These are phyloP conservation scores for Griposia aprilina DNA, from an alignment of 2,888 invertebrate genomes.

Conservation along the genomic window DNA sequence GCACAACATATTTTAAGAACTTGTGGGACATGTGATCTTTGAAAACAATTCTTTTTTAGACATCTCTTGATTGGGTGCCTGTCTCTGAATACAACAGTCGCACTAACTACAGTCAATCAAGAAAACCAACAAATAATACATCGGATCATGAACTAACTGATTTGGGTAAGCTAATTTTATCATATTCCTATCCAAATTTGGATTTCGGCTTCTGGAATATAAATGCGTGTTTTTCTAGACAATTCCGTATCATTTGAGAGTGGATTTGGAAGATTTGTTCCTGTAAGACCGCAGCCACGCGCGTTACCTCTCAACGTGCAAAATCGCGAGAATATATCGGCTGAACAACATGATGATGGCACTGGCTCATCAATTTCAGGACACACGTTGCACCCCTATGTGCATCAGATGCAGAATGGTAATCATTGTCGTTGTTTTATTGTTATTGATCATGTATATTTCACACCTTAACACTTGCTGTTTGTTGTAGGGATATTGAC, in stretches of 20 bases:
- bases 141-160: conserved; percentile 88
- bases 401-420: conserved; percentile 89
- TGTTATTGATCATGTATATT: conserved; percentile 1
- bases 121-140: conserved; percentile 87
- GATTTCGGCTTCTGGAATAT: conserved; percentile 30
- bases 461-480: background rate
- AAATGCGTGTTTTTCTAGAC: conserved; percentile 77
- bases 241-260: conserved; percentile 86
- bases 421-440: conserved; percentile 37
- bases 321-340: conserved; percentile 82
- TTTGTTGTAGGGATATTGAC: background rate
- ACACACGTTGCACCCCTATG: conserved; percentile 85
- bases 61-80: conserved; percentile 89
- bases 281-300: conserved; percentile 88
- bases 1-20: conserved; percentile 51
- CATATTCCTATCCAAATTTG: conserved; percentile 36
- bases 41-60: conserved; percentile 79
- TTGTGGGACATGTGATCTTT: conserved; percentile 46
- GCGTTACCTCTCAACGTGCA: conserved; percentile 86
- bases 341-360: conserved; percentile 85
- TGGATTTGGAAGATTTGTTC: conserved; percentile 89
- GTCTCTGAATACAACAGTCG: conserved; percentile 89
- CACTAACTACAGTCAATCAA: conserved; percentile 86
- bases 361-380: conserved; percentile 80
- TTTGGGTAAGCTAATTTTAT: conserved; percentile 81